phyloP scores from a whole-genome alignment of 1,140 invertebrate species.

The Bicyclus anynana region DNA sequence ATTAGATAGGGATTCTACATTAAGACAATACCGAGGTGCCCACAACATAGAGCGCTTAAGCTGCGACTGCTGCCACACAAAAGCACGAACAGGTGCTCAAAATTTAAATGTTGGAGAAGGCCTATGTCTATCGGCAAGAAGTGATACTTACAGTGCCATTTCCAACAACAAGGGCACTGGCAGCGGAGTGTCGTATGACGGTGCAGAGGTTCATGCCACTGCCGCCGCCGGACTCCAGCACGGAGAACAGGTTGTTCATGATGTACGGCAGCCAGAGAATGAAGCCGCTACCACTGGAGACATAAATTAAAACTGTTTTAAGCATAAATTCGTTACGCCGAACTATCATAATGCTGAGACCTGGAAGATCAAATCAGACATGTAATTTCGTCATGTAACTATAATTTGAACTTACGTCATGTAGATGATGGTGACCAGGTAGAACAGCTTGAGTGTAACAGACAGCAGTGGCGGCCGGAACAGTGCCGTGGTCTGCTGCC shows the following conservation, averaged over 20 bases:
- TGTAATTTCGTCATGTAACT: too few species aligned
- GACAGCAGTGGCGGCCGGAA: constrained; percentile 52
- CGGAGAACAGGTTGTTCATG: constrained; percentile 68
- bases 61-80: too few species aligned
- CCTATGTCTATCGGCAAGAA: too few species aligned
- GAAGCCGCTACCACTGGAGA: constrained; percentile 62
- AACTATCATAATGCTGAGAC: too few species aligned
- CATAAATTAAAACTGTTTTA: not conserved
- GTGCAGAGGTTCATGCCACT: constrained; percentile 63
- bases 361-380: too few species aligned
- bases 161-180: constrained; percentile 21
- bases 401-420: constrained; percentile 75
- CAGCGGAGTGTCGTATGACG: constrained; percentile 48
- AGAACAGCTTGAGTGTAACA: constrained; percentile 58
- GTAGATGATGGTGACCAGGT: constrained; percentile 58
- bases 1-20: too few species aligned
- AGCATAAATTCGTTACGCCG: too few species aligned
- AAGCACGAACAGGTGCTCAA: too few species aligned
- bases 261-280: constrained; percentile 70
- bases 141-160: constrained; percentile 53
- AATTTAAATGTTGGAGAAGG: too few species aligned
- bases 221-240: constrained; percentile 50
- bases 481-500: constrained; percentile 56
- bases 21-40: too few species aligned
- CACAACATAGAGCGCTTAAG: too few species aligned